Percentiles rank a stretch among this genome's conserved stretches.
These are phyloP conservation scores for Ceratothoa steindachneri DNA, from an alignment of 2,888 invertebrate species.

Conservation along the genomic window DNA sequence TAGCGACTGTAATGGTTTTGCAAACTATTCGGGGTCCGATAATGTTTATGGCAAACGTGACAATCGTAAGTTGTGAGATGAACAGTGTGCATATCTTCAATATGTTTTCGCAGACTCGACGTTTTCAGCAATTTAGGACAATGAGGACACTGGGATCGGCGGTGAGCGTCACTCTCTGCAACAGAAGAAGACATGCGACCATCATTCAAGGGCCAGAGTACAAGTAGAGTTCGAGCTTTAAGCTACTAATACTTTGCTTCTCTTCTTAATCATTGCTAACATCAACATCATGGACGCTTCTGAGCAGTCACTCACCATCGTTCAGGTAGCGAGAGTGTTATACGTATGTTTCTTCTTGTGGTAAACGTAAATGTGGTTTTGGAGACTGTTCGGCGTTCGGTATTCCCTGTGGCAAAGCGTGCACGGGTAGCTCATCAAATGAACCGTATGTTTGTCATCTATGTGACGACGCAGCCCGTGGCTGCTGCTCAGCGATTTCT, in stretches of 20 bases:
- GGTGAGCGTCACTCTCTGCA: constrained; percentile 8
- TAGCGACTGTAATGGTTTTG: constrained; percentile 89
- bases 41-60: constrained; percentile 68
- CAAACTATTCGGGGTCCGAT: constrained; percentile 84
- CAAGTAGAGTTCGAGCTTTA: too few relatives aligned
- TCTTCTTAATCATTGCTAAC: not conserved
- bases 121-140: constrained; percentile 45
- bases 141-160: constrained; percentile 30
- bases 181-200: constrained; percentile 3
- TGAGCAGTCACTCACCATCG: constrained; percentile 12
- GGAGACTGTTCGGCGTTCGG: constrained; percentile 84
- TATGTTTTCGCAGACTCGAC: constrained; percentile 40
- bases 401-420: constrained; percentile 71
- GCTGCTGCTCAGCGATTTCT: constrained; percentile 41
- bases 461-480: constrained; percentile 43
- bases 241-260: not conserved
- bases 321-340: constrained; percentile 1
- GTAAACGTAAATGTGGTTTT: constrained; percentile 86
- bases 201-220: not conserved
- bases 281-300: too few relatives aligned
- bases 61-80: constrained; percentile 43
- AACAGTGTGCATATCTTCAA: constrained; percentile 46
- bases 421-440: constrained; percentile 43
- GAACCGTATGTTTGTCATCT: constrained; percentile 47
- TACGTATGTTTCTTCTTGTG: constrained; percentile 55